phyloP scores from a whole-genome alignment of 2,888 invertebrate genomes.

The Lasioglossum zephyrum region DNA sequence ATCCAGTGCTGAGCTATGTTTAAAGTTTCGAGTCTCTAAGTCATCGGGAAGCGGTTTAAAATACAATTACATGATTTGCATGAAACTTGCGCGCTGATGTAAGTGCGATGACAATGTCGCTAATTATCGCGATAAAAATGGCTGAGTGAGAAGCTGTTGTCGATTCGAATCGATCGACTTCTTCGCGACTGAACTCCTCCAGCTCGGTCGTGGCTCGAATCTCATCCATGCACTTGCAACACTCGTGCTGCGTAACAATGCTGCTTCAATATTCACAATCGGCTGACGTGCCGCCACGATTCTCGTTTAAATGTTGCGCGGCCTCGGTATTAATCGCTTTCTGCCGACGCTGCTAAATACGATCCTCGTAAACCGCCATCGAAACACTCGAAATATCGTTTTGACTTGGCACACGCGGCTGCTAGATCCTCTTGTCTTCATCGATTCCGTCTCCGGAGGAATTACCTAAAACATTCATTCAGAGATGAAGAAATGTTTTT shows the following conservation, averaged over 20 bases:
- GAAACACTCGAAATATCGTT: not conserved
- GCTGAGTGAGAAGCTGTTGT: not conserved
- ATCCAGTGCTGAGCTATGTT: too few relatives aligned
- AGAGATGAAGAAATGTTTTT: too few relatives aligned
- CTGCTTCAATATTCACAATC: slow-evolving; percentile 9
- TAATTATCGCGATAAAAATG: slow-evolving; percentile 1
- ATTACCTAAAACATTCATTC: too few relatives aligned
- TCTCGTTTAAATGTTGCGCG: slow-evolving; percentile 32
- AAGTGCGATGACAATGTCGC: slow-evolving; percentile 14
- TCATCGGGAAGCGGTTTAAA: too few relatives aligned
- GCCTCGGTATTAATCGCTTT: slow-evolving; percentile 33
- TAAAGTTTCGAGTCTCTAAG: too few relatives aligned
- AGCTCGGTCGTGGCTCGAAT: not conserved
- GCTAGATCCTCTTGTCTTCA: not conserved
- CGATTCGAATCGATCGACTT: slow-evolving; percentile 26
- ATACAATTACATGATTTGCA: too few relatives aligned
- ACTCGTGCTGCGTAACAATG: slow-evolving; percentile 12
- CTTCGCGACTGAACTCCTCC: not conserved
- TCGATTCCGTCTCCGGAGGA: too few relatives aligned
- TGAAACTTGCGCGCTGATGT: slow-evolving; percentile 14
- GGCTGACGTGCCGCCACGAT: slow-evolving; percentile 8
- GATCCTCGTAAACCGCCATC: not conserved
- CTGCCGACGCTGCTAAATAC: slow-evolving; percentile 11
- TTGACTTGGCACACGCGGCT: not conserved
- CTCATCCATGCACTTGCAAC: not conserved